These are phyloP conservation scores for Drosophila mulleri DNA, from an alignment of 2,888 invertebrate species.

Conservation along the genomic window DNA sequence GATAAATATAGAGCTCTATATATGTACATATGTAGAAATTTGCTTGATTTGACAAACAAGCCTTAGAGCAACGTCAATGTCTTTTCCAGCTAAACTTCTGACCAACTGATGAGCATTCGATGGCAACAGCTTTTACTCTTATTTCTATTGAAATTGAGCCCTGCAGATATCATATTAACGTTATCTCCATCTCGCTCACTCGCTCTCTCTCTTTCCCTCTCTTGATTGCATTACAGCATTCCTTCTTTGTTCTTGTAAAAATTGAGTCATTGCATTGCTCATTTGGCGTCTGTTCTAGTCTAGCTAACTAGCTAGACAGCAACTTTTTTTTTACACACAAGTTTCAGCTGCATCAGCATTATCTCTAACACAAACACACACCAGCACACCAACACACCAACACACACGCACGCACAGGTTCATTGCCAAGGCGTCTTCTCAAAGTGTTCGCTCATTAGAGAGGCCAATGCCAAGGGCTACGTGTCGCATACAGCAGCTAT, in stretches of 20 bases:
- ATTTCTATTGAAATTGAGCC: not conserved
- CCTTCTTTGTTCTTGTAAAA: not conserved
- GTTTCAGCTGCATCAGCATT: constrained; percentile 48
- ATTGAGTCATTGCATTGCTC: constrained; percentile 12
- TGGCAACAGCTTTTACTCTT: not conserved
- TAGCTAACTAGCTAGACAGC: not conserved
- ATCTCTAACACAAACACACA: constrained; percentile 8
- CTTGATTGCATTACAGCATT: not conserved
- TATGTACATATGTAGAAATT: no score
- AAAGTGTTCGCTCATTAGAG: constrained; percentile 76
- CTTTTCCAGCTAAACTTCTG: not conserved
- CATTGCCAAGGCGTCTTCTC: constrained; percentile 65
- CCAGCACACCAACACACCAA: not conserved
- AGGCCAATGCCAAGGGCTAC: constrained; percentile 79
- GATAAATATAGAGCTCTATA: not conserved
- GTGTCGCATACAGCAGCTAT: constrained; percentile 55
- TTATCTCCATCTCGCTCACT: no score
- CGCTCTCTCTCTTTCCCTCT: not conserved
- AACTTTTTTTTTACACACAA: constrained; percentile 1
- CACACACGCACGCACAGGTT: constrained; percentile 45
- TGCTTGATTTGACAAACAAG: not conserved
- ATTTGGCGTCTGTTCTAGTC: not conserved
- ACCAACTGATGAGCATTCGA: not conserved
- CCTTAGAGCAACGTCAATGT: not conserved
- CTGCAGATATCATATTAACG: not conserved